Evolutionary conservation across 92 coral and sea anemone species (phyloP).

Genomic region (Parazoanthus swiftii): DNA sequence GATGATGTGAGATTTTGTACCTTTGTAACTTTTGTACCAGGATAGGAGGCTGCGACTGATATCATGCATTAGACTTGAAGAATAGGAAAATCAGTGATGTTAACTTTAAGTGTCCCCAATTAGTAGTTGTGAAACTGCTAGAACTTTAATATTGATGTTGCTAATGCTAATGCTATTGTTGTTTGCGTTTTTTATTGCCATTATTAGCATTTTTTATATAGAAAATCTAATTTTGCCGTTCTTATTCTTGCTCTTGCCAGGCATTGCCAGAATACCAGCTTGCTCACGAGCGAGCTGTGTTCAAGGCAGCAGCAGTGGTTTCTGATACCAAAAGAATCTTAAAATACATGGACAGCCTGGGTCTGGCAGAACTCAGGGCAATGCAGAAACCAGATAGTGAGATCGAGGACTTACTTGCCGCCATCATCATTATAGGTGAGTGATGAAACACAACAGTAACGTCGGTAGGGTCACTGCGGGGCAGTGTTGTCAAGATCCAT

Average conservation of each 20-base stretch:
- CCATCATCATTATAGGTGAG: slow-evolving; percentile 92
- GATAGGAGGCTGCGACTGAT: too few relatives aligned
- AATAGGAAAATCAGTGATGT: too few relatives aligned
- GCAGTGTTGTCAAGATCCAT: too few relatives aligned
- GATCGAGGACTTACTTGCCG: slow-evolving; percentile 95
- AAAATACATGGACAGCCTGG: slow-evolving; percentile 75
- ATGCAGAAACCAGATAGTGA: slow-evolving; percentile 97
- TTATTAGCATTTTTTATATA: background rate
- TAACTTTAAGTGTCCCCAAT: too few relatives aligned
- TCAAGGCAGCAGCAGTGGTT: slow-evolving; percentile 97
- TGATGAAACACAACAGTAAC: background rate
- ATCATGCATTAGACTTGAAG: too few relatives aligned
- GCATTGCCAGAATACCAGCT: slow-evolving; percentile 93
- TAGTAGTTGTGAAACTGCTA: too few relatives aligned
- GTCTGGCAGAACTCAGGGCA: slow-evolving; percentile 88
- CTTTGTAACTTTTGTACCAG: too few relatives aligned
- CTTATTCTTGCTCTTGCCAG: slow-evolving; percentile 41
- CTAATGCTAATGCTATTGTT: background rate
- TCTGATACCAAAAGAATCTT: slow-evolving; percentile 88
- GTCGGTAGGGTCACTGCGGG: too few relatives aligned
- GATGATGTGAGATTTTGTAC: too few relatives aligned
- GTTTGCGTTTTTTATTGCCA: too few relatives aligned
- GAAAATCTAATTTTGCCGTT: background rate
- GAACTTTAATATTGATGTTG: too few relatives aligned
- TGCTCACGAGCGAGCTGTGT: slow-evolving; percentile 97